These are phyloP conservation scores for Exocentrus adspersus DNA, from an alignment of 2,888 invertebrate genomes.

Conservation along the genomic window DNA sequence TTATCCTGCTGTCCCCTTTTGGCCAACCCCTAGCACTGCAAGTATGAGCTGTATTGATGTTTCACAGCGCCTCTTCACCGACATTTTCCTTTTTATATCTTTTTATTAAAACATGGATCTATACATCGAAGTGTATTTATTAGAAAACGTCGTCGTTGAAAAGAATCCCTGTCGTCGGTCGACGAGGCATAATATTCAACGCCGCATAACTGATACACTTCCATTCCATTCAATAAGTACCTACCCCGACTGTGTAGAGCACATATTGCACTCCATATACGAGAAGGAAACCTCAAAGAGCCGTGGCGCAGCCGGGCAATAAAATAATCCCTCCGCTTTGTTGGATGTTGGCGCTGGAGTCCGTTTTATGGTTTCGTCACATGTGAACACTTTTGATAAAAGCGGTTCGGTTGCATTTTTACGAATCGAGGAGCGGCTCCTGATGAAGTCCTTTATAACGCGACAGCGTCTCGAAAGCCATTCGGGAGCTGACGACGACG, in stretches of 20 bases:
- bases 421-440: constrained; percentile 47
- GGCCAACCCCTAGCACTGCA: too few species aligned
- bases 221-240: background rate
- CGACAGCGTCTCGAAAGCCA: constrained; percentile 41
- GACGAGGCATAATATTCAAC: background rate
- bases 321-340: constrained; percentile 34
- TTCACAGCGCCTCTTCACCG: too few species aligned
- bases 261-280: constrained; percentile 4
- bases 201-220: constrained; percentile 6
- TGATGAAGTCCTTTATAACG: constrained; percentile 54
- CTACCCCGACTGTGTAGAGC: constrained; percentile 6
- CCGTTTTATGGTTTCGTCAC: constrained; percentile 46
- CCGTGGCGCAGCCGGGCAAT: constrained; percentile 26
- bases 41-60: too few species aligned
- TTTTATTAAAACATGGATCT: background rate
- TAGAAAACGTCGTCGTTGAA: background rate
- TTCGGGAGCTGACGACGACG: constrained; percentile 39
- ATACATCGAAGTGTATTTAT: background rate
- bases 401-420: constrained; percentile 52
- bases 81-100: background rate
- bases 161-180: background rate
- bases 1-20: too few species aligned
- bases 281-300: constrained; percentile 9
- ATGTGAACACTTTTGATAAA: constrained; percentile 49
- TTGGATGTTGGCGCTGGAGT: constrained; percentile 19